Percentiles rank a stretch among this genome's conserved stretches.
phyloP scores from a whole-genome alignment of 2,888 invertebrate species.

The Platerodrilus igneus region DNA sequence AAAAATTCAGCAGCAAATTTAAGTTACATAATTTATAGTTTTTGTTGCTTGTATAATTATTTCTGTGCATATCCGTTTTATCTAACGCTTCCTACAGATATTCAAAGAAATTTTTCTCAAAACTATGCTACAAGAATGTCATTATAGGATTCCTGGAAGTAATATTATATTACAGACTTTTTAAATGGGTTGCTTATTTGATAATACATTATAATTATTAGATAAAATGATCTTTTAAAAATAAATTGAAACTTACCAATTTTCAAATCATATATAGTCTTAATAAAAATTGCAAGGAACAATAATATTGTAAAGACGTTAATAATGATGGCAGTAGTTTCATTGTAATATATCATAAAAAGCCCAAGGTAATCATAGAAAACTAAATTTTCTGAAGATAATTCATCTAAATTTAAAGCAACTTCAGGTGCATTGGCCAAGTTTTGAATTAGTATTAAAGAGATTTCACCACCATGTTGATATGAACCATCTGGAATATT shows the following conservation, averaged over 20 bases:
- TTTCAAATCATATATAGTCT: slow-evolving; percentile 18
- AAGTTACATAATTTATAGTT: too few relatives aligned
- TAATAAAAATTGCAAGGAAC: slow-evolving; percentile 40
- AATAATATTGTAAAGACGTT: slow-evolving; percentile 33
- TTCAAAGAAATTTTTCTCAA: too few relatives aligned
- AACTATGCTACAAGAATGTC: too few relatives aligned
- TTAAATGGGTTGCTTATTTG: too few relatives aligned
- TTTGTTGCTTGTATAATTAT: too few relatives aligned
- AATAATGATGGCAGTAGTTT: slow-evolving; percentile 34
- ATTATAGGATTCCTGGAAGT: too few relatives aligned
- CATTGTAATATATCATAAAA: slow-evolving; percentile 63
- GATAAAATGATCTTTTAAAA: too few relatives aligned
- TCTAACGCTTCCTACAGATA: too few relatives aligned
- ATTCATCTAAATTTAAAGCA: slow-evolving; percentile 32
- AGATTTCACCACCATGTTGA: slow-evolving; percentile 61
- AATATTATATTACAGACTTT: too few relatives aligned
- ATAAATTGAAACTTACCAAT: slow-evolving; percentile 24
- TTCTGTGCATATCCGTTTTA: too few relatives aligned
- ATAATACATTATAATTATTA: too few relatives aligned
- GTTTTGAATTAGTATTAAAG: slow-evolving; percentile 49
- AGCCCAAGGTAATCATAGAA: slow-evolving; percentile 71
- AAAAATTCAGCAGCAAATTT: too few relatives aligned
- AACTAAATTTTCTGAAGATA: slow-evolving; percentile 49
- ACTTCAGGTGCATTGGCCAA: slow-evolving; percentile 42
- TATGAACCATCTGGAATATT: slow-evolving; percentile 57